phyloP scores from a whole-genome alignment of 2,113 vertebrate genomes.

The Scomber colias region DNA sequence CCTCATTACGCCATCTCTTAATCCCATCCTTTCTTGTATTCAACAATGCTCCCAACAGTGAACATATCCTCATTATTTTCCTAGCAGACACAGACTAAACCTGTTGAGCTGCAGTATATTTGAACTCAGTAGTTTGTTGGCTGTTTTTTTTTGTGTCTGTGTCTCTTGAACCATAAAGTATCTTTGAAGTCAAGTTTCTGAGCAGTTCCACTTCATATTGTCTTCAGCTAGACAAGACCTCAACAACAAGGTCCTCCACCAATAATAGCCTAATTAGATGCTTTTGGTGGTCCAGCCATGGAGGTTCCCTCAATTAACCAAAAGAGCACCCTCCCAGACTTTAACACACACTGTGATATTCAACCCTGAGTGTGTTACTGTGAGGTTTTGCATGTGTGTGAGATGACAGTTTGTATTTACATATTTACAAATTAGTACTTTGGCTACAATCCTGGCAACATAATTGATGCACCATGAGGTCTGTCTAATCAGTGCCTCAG shows the following conservation, averaged over 20 bases:
- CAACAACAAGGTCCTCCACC: constrained; percentile 5
- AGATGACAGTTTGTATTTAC: neutral
- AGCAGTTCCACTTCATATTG: constrained; percentile 21
- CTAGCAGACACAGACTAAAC: constrained; percentile 26
- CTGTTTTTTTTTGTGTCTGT: neutral
- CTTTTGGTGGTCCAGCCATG: constrained; percentile 41
- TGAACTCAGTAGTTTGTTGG: neutral
- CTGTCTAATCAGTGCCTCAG: too few species aligned
- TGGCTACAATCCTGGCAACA: too few species aligned
- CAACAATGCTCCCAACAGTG: constrained; percentile 34
- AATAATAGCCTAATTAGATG: constrained; percentile 52
- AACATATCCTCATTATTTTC: constrained; percentile 55
- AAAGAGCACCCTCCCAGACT: constrained; percentile 20
- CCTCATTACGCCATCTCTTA: constrained; percentile 69
- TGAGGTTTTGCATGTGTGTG: constrained; percentile 31
- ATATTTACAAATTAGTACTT: neutral
- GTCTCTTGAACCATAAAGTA: constrained; percentile 8
- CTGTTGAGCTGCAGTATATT: constrained; percentile 18
- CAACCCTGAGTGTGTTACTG: neutral
- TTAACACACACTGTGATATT: constrained; percentile 33
- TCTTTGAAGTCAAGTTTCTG: constrained; percentile 46
- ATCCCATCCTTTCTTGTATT: constrained; percentile 63
- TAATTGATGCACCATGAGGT: too few species aligned
- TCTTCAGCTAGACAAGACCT: constrained; percentile 21
- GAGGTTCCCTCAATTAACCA: constrained; percentile 52